Base-by-base conservation (phyloP, 1,140 invertebrate species). In the Bombus turneri region DNA sequence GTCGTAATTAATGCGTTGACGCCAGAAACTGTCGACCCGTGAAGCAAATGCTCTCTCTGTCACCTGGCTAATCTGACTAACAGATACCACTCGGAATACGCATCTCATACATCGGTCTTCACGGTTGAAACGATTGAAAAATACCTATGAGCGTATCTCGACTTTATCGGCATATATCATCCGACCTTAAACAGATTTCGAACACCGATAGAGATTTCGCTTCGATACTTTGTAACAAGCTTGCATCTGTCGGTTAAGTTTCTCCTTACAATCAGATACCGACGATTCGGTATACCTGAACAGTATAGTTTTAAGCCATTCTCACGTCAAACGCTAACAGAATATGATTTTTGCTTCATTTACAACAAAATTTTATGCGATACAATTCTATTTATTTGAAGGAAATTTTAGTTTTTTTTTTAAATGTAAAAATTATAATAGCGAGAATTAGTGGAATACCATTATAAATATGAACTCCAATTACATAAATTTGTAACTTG, bases 31-130 rank as follows among this genome's bases (percentile, higher is more conserved):
- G 74, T 41, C 66, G 41, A 68, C 34, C 47, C 64, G 37, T 83
- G 43, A 83, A 69, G 34, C 47, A 43, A 59, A 43, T 37, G 84
- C 37, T 39, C 64, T 69, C 41, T 57, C 62, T 84, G 69, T 87
- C 88, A 90, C 85, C 85, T 90, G 88, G 77, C 62, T 90, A 83
- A 90, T 90, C 81, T 83, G 87, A 90, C 87, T 87, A 89, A 86
- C 88, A 87, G 86, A 90, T 89, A 73, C 39, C 59, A 41, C 71
- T 47, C 34, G 73, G n/a, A 62, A 64, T 31, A 88, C 82, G 78
- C 82, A 77, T 88, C 81, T 66, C 66, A 31, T 28, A 77, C 83
- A 69, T 37, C 75, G 37, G 57, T 37, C 57, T 76, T 37, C 64
- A 75, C 73, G 76, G 71, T 77, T 53, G 47, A 59, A 39, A 80